A percentile compares a stretch with the other conserved stretches of the same genome.
Conservation (phyloP, 2,113 vertebrate species). For the Hippocampus guttulatus region DNA sequence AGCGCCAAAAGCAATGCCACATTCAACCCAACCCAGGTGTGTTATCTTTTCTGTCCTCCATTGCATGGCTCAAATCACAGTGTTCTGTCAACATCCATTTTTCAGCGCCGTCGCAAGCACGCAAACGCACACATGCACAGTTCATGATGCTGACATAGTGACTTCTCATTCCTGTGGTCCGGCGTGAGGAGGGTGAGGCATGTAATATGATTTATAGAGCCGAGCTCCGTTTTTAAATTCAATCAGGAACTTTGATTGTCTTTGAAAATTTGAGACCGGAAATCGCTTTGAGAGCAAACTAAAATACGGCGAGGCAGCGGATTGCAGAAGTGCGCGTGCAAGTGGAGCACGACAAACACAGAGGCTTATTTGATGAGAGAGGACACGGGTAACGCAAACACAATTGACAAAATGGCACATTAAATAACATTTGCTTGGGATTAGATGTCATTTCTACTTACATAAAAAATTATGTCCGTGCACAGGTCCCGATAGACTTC, state of each 20-base stretch:
- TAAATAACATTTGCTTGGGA: conserved; percentile 22
- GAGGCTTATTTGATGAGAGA: conserved; percentile 56
- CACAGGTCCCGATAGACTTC: conserved; percentile 46
- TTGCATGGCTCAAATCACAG: conserved; percentile 30
- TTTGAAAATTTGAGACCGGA: conserved; percentile 73
- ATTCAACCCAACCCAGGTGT: conserved; percentile 22
- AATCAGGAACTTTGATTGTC: conserved; percentile 76
- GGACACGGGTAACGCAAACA: conserved; percentile 43
- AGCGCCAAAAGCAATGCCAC: conserved; percentile 9
- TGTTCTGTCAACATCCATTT: conserved; percentile 44
- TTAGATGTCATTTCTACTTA: conserved; percentile 26
- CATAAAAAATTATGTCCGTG: conserved; percentile 15
- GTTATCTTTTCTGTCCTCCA: conserved; percentile 26
- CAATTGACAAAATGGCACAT: conserved; percentile 31
- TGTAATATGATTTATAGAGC: conserved; percentile 74
- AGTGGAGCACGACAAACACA: conserved; percentile 14
- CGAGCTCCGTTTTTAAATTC: conserved; percentile 69
- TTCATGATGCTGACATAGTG: conserved; percentile 36
- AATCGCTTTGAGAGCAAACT: conserved; percentile 71
- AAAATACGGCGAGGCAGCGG: conserved; percentile 63
- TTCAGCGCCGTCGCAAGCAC: conserved; percentile 20
- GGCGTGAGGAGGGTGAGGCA: conserved; percentile 65
- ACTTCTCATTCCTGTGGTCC: conserved; percentile 59
- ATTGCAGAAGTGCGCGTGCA: conserved; percentile 33
- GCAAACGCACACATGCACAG: conserved; percentile 26